Evolutionary conservation across 2,888 invertebrate genomes (phyloP), one percentile per base, ranked within the genome.

Genomic region (Catocala nupta): DNA sequence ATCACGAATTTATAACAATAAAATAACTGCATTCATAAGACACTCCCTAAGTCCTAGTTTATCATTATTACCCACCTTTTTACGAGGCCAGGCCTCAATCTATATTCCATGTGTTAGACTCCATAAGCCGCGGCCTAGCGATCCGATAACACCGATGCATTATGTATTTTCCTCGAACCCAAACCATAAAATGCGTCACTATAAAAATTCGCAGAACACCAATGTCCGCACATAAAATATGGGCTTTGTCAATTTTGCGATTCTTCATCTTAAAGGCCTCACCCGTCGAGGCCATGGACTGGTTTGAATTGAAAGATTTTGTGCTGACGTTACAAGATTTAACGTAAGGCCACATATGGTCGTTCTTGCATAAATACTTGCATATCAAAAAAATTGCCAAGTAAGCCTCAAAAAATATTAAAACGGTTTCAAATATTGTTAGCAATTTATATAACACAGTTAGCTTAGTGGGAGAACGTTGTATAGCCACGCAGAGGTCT

Each of bases 181-280:
- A 52, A 45, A 47, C 62, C 60, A 77, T 75, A 74, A 77, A 77
- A 64, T 63, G 56, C 33, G 62, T 56, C 47, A 60, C 71, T 68
- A 75, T 75, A 77, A 77, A 75, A 76, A 59, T 62, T 55, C 65
- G 60, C 59, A 56, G 50, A 34, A 50, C 52, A 61, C 13, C 52
- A 64, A 61, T 58, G 57, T 48, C 36, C 34, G 34, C 45, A 53
- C 52, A 63, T 77, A 66, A 73, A 76, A 68, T 70, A 68, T 68
- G 33, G 63, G 11, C 59, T 58, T 65, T 67, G 70, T 63, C 73
- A 53, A 53, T 51, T 44, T 39, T 34, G 33, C 25, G 47, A 36
- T 42, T 52, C 25, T 48, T 5, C 16, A 25, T 39, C 9, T 58
- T 58, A 12, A 53, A 44, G 47, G 25, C 43, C 39, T 25, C 2